Evolutionary conservation across 2,113 vertebrate species (phyloP).

Genomic region (Neogobius melanostomus): DNA sequence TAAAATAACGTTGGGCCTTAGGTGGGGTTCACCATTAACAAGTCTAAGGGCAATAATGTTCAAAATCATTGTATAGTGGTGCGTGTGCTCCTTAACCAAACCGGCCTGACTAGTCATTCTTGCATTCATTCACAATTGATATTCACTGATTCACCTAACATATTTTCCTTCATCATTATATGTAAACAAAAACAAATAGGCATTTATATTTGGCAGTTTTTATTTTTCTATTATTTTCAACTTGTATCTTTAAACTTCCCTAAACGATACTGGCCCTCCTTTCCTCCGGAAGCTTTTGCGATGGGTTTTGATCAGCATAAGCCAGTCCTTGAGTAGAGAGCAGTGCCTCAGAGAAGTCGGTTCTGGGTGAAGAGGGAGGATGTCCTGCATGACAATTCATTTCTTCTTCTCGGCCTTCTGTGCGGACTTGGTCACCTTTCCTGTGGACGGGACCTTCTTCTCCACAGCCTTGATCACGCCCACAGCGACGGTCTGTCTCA

Average conservation of each 20-base stretch:
- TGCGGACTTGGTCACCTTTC: slow-evolving; percentile 81
- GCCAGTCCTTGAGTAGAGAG: slow-evolving; percentile 80
- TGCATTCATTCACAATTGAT: no score
- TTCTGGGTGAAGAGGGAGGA: slow-evolving; percentile 39
- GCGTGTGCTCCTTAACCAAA: no score
- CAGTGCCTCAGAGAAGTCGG: slow-evolving; percentile 64
- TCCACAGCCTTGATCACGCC: slow-evolving; percentile 80
- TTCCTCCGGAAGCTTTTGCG: slow-evolving; percentile 83
- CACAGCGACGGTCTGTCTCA: slow-evolving; percentile 82
- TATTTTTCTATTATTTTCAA: slow-evolving; percentile 62
- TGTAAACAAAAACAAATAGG: slow-evolving; percentile 16
- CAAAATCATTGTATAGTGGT: no score
- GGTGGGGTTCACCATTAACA: no score
- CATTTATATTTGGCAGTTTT: slow-evolving; percentile 48
- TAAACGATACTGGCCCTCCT: slow-evolving; percentile 61
- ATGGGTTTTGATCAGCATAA: slow-evolving; percentile 80
- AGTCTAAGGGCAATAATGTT: no score
- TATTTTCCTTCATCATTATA: no score
- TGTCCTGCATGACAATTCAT: slow-evolving; percentile 65
- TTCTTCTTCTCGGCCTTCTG: slow-evolving; percentile 78
- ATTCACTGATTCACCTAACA: no score
- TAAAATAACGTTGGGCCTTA: no score
- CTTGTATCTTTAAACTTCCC: slow-evolving; percentile 41
- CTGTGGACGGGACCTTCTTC: slow-evolving; percentile 66
- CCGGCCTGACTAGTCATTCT: no score